Conservation (phyloP, 2,888 invertebrate genomes). For the Leucania comma region DNA sequence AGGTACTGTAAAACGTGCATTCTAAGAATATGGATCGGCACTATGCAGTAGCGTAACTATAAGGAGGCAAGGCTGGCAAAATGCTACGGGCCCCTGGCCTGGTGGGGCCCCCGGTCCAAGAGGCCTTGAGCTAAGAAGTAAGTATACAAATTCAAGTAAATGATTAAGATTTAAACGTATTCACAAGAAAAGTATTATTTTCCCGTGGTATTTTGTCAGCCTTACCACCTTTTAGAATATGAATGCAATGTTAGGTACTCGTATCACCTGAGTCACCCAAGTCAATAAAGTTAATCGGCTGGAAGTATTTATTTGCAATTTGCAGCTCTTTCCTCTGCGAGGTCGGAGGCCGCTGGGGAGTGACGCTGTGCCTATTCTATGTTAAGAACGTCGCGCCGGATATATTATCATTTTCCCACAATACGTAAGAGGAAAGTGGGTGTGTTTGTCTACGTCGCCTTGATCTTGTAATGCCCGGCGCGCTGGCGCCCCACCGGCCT, state of each 20-base stretch:
- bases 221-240: too few relatives aligned
- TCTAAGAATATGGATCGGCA: too few relatives aligned
- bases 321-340: slow-evolving; percentile 20
- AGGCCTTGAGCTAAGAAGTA: too few relatives aligned
- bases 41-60: too few relatives aligned
- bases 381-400: slow-evolving; percentile 23
- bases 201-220: too few relatives aligned
- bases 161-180: too few relatives aligned
- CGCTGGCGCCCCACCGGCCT: slow-evolving; percentile 26
- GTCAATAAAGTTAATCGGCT: background rate
- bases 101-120: too few relatives aligned
- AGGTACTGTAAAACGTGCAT: too few relatives aligned
- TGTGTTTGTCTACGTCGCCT: slow-evolving; percentile 48
- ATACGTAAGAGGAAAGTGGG: slow-evolving; percentile 58
- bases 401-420: slow-evolving; percentile 38
- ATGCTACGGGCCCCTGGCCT: too few relatives aligned
- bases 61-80: too few relatives aligned
- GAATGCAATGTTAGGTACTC: background rate
- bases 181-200: too few relatives aligned
- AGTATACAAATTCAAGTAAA: too few relatives aligned
- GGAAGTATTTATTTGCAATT: background rate
- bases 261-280: background rate
- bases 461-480: slow-evolving; percentile 42
- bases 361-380: slow-evolving; percentile 33
- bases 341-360: slow-evolving; percentile 12